Evolutionary conservation across 2,888 invertebrate species (phyloP).

Genomic region (Drosophila melanosoma): DNA sequence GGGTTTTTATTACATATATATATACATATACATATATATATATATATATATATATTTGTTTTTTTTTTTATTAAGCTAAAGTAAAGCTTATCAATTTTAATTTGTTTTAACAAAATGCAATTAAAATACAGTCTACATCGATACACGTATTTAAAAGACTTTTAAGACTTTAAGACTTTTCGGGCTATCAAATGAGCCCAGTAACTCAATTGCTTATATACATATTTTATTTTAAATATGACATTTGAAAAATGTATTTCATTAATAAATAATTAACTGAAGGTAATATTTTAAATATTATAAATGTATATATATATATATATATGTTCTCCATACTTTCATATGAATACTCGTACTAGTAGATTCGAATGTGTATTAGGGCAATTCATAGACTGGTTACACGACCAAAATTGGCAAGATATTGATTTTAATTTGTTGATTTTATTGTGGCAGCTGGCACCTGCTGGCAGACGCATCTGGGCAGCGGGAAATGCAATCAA

Average conservation of each 20-base stretch:
- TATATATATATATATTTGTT: not conserved
- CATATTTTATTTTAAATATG: not conserved
- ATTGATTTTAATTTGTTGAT: slow-evolving; percentile 1
- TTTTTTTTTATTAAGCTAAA: too few species aligned
- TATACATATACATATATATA: not conserved
- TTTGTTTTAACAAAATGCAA: not conserved
- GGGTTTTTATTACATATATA: not conserved
- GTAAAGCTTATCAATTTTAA: not conserved
- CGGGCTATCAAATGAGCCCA: not conserved
- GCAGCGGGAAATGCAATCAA: slow-evolving; percentile 93
- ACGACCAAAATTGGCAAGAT: not conserved
- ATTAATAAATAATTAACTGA: not conserved
- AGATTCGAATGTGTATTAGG: not conserved
- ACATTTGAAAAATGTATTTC: not conserved
- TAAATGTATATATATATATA: too few species aligned
- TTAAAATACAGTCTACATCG: not conserved
- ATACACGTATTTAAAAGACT: not conserved
- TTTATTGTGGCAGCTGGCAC: slow-evolving; percentile 89
- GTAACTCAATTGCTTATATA: not conserved
- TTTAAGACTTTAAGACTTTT: too few species aligned
- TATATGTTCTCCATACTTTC: not conserved
- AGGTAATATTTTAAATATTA: too few species aligned
- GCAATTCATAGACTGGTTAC: not conserved
- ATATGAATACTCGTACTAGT: not conserved
- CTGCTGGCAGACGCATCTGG: slow-evolving; percentile 94